phyloP scores from a whole-genome alignment of 2,888 invertebrate species.

The Buathra laborator region DNA sequence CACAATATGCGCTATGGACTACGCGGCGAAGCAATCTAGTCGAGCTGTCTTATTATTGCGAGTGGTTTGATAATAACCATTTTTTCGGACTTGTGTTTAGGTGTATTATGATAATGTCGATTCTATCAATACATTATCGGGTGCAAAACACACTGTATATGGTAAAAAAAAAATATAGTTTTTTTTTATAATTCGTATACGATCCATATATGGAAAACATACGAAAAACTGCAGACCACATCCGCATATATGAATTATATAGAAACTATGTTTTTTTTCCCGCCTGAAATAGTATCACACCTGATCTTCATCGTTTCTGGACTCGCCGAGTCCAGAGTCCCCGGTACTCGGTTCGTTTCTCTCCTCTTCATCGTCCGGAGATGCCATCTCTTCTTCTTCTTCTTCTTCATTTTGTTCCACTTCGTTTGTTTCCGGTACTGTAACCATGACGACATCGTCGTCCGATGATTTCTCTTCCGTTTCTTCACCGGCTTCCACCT shows the following conservation, averaged over 20 bases:
- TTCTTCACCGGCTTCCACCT: conserved; percentile 35
- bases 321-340: conserved; percentile 86
- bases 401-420: conserved; percentile 59
- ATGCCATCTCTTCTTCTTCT: conserved; percentile 69
- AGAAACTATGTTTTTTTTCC: conserved; percentile 15
- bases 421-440: conserved; percentile 35
- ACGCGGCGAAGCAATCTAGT: conserved; percentile 41
- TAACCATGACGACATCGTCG: conserved; percentile 58
- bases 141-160: not conserved
- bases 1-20: conserved; percentile 23
- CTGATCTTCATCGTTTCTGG: conserved; percentile 86
- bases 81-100: not conserved
- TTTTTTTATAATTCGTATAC: not conserved
- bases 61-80: not conserved
- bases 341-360: conserved; percentile 84
- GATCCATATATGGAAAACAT: not conserved
- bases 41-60: conserved; percentile 6
- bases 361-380: conserved; percentile 81
- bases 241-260: not conserved
- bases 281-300: conserved; percentile 71
- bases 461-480: conserved; percentile 34
- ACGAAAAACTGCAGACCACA: not conserved
- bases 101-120: not conserved
- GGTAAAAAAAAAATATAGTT: not conserved
- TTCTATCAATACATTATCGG: not conserved